A percentile compares a stretch with the other conserved stretches of the same genome.
Evolutionary conservation across 1,140 invertebrate genomes (phyloP).

Genomic region (Drosophila persimilis): DNA sequence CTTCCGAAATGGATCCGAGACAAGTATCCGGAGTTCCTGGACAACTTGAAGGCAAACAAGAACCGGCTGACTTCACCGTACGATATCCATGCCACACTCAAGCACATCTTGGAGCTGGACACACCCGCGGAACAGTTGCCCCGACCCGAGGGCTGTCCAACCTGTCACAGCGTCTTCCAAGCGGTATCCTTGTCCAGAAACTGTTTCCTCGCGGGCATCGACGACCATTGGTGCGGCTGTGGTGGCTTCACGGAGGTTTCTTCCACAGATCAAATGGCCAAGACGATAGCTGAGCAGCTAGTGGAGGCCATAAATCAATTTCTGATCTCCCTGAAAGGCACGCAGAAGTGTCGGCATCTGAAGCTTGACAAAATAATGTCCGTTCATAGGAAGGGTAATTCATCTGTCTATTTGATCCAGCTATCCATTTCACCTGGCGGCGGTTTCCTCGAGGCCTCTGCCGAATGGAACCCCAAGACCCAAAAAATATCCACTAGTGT

Average conservation of each 20-base stretch:
- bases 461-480: constrained; percentile 74
- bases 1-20: constrained; percentile 89
- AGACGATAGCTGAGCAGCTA: constrained; percentile 83
- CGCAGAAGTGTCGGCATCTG: constrained; percentile 30
- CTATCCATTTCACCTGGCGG: constrained; percentile 63
- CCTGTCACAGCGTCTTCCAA: constrained; percentile 88
- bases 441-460: constrained; percentile 85
- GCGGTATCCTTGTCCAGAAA: constrained; percentile 86
- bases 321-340: constrained; percentile 35
- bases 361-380: constrained; percentile 25
- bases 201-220: constrained; percentile 88
- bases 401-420: constrained; percentile 21
- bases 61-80: constrained; percentile 91
- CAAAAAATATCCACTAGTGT: constrained; percentile 43
- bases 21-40: constrained; percentile 86
- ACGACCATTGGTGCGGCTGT: constrained; percentile 91
- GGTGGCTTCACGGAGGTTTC: constrained; percentile 83
- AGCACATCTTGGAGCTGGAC: constrained; percentile 82
- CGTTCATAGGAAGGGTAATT: constrained; percentile 10
- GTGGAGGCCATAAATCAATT: constrained; percentile 83
- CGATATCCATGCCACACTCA: constrained; percentile 89
- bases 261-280: constrained; percentile 54
- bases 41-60: constrained; percentile 89
- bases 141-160: constrained; percentile 83
- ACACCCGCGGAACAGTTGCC: constrained; percentile 49